Evolutionary conservation across 2,797 vertebrate genomes (phyloP).

Genomic region (Coregonus ussuriensis): DNA sequence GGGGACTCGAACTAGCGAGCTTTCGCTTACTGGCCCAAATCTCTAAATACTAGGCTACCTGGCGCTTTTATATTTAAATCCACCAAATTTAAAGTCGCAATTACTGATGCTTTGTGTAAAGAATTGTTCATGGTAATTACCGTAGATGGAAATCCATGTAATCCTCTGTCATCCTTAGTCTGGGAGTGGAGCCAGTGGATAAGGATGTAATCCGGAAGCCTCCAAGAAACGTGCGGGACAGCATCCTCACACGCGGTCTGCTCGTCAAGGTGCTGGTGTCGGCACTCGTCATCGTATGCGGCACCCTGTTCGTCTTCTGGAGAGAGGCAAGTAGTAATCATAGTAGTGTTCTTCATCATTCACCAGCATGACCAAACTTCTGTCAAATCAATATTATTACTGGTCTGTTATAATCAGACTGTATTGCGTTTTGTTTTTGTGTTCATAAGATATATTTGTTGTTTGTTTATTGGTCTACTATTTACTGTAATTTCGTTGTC

Average conservation of each 20-base stretch:
- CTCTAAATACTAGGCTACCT: too few relatives aligned
- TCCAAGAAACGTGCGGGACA: slow-evolving; percentile 92
- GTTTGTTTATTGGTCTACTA: too few relatives aligned
- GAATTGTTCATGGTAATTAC: too few relatives aligned
- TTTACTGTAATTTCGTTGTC: too few relatives aligned
- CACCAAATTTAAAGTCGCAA: too few relatives aligned
- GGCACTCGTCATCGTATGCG: slow-evolving; percentile 92
- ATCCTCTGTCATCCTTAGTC: slow-evolving; percentile 65
- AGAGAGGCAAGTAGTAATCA: slow-evolving; percentile 81
- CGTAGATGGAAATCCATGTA: too few relatives aligned
- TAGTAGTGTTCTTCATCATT: background rate
- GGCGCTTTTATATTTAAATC: too few relatives aligned
- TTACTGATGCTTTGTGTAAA: too few relatives aligned
- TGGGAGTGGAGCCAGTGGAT: slow-evolving; percentile 98
- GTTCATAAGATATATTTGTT: too few relatives aligned
- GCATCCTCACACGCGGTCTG: slow-evolving; percentile 92
- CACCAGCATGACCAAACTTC: background rate
- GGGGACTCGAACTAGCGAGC: too few relatives aligned
- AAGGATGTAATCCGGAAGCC: slow-evolving; percentile 91
- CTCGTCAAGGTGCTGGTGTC: slow-evolving; percentile 93
- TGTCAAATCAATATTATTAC: background rate
- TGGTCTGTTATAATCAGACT: background rate
- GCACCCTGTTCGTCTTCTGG: slow-evolving; percentile 98
- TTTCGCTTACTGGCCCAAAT: too few relatives aligned
- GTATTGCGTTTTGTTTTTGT: too few relatives aligned